Percentiles rank a stretch among this genome's conserved stretches.
These are phyloP conservation scores for Zoanthus gigantus DNA, from an alignment of 92 coral and sea anemone genomes.

Conservation along the genomic window DNA sequence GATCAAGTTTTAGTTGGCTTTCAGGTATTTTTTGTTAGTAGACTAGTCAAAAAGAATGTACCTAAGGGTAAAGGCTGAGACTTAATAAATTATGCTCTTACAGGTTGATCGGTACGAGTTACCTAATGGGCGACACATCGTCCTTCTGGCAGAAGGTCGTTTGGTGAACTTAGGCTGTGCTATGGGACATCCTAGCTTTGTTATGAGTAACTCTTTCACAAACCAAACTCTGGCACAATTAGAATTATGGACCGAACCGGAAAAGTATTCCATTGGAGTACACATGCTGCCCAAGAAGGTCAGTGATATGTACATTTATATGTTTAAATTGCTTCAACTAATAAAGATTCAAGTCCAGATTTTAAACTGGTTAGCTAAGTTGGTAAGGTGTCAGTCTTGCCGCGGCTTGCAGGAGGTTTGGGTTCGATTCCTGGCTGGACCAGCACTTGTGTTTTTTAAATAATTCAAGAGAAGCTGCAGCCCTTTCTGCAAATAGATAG, in stretches of 20 bases:
- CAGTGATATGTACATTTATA: not conserved
- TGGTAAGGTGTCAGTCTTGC: not conserved
- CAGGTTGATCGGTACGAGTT: constrained; percentile 94
- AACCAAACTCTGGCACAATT: constrained; percentile 99
- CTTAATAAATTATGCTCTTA: not conserved
- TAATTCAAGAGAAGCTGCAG: too few relatives aligned
- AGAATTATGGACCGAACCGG: constrained; percentile 89
- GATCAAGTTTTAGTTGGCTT: too few relatives aligned
- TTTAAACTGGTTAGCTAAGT: not conserved
- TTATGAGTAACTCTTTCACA: constrained; percentile 98
- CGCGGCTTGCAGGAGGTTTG: too few relatives aligned
- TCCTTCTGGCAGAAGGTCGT: constrained; percentile 97
- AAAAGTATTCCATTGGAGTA: constrained; percentile 85
- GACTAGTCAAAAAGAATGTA: too few relatives aligned
- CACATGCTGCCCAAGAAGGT: constrained; percentile 97
- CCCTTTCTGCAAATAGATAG: too few relatives aligned
- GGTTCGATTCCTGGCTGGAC: too few relatives aligned
- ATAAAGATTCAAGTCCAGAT: not conserved
- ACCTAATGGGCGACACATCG: constrained; percentile 89
- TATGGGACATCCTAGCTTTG: constrained; percentile 99
- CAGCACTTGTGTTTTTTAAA: too few relatives aligned
- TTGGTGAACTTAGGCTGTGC: constrained; percentile 98
- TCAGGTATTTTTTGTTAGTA: too few relatives aligned
- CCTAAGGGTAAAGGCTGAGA: not conserved
- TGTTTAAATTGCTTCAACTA: not conserved